Evolutionary conservation across 2,888 invertebrate genomes (phyloP), one percentile per base, ranked within the genome.

Genomic region (Anthophora plumipes): DNA sequence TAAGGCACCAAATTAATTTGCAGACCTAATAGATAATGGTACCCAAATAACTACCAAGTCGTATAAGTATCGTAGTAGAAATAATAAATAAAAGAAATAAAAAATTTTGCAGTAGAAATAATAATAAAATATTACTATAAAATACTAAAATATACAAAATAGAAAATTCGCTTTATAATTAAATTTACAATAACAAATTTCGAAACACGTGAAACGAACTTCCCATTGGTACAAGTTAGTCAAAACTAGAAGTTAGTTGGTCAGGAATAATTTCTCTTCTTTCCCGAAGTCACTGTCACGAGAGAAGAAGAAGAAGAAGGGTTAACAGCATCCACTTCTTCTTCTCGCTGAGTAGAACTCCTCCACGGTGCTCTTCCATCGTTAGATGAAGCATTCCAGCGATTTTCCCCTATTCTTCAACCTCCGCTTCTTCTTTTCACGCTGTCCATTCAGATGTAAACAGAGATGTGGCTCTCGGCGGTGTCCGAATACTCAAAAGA

Each of bases 361-460:
- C 75, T 71, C 25, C 17, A 72, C 25, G 39, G 25, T 59, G 3
- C 60, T 22, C 31, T 54, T 52, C 25, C 59, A 31, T 71, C 79
- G 43, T 79, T 79, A 79, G 71, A 41, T n/a, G 60, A 25, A 66
- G 66, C 48, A 66, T 66, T 67, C 66, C 48, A 14, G 22, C 20
- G 48, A 48, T 25, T 22, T 41, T 48, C 6, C 14, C 17, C 20
- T 50, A 11, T 43, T 55, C 48, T 20, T 54, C 25, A 14, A 5
- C 22, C 20, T 20, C n/a, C 4, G 22, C 37, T 63, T 55, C 43
- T n/a, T 22, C 20, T 39, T 54, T 25, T 52, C 59, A 25, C 41
- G 25, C n/a, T 46, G 48, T 54, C 39, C 46, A 50, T 63, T 64
- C 77, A 78, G 68, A 69, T 63, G 55, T 59, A 76, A 69, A 69